Evolutionary conservation across 2,888 invertebrate species (phyloP), one percentile per base, ranked within the genome.

Genomic region (Hyppa rectilinea): DNA sequence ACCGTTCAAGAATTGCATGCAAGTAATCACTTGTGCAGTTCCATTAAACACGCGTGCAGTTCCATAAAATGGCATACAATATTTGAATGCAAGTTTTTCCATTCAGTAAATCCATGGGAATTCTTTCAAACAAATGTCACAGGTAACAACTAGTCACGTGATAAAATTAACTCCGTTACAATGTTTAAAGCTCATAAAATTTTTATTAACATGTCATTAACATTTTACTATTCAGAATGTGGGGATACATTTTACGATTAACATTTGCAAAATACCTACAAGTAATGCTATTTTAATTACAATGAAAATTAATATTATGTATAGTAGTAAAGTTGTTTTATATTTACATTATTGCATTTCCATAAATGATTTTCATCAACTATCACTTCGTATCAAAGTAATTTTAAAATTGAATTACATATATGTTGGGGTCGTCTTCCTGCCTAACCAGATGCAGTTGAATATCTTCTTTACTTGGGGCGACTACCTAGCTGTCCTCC

Each of bases 131-230:
- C n/a, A n/a, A n/a, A n/a, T n/a, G n/a, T 47, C 23, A 5, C 12
- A 40, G 23, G 20, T 10, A 60, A 12, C 45, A 47, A 14, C 20
- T 45, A 64, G 58, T 50, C n/a, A 14, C 5, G 38, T 47, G 17
- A 17, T 29, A 58, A 23, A 58, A 62, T 55, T 14, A 62, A 49
- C 20, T 71, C 12, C 5, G 29, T 23, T 29, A 49, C 43, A 70
- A 52, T 71, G 23, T 47, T 45, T 6, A 34, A 20, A 31, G 38
- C 47, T 64, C 72, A 47, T 53, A 52, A 45, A 14, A 62, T 36
- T 2, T 45, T 55, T 56, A 71, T 43, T 72, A 23, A 52, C 45
- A 40, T 45, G 62, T 20, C 38, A 73, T 53, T 58, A 64, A 26
- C 7, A 58, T 64, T 45, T 64, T 14, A 64, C 23, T 34, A 40